phyloP scores from a whole-genome alignment of 2,113 vertebrate species.

The Phoenicopterus ruber region DNA sequence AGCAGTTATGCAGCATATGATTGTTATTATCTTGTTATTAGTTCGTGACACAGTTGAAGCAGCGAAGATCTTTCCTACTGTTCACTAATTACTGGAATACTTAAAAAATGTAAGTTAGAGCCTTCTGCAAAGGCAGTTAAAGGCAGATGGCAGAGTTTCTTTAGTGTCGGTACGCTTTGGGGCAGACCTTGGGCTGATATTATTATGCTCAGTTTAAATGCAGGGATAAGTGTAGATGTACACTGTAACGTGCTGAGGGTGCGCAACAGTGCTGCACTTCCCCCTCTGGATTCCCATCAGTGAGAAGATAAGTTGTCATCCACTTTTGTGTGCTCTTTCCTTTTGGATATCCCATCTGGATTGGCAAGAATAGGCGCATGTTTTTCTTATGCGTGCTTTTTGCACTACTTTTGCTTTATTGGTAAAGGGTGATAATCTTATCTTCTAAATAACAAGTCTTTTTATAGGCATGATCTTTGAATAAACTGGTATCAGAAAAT shows the following conservation, averaged over 20 bases:
- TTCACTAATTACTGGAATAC: slow-evolving; percentile 20
- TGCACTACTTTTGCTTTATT: not conserved
- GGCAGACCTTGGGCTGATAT: not conserved
- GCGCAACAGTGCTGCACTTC: not conserved
- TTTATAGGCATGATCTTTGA: not conserved
- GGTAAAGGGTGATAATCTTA: not conserved
- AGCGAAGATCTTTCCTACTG: not conserved
- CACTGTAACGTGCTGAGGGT: not conserved
- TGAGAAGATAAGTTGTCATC: not conserved
- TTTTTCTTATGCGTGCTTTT: not conserved
- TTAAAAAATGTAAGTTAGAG: not conserved
- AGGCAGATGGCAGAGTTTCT: not conserved
- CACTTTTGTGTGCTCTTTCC: not conserved
- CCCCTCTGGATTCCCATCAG: not conserved
- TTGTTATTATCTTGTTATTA: slow-evolving; percentile 49
- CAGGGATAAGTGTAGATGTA: not conserved
- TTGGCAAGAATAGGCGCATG: not conserved
- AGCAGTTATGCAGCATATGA: slow-evolving; percentile 23
- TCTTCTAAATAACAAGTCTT: not conserved
- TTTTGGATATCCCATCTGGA: not conserved
- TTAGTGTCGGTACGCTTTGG: not conserved
- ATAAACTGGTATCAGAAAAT: not conserved
- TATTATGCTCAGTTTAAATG: not conserved
- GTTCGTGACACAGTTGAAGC: slow-evolving; percentile 6
- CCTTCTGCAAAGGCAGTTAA: not conserved